These are phyloP conservation scores for Bos javanicus DNA, from an alignment of 2,113 vertebrate species.

Conservation along the genomic window DNA sequence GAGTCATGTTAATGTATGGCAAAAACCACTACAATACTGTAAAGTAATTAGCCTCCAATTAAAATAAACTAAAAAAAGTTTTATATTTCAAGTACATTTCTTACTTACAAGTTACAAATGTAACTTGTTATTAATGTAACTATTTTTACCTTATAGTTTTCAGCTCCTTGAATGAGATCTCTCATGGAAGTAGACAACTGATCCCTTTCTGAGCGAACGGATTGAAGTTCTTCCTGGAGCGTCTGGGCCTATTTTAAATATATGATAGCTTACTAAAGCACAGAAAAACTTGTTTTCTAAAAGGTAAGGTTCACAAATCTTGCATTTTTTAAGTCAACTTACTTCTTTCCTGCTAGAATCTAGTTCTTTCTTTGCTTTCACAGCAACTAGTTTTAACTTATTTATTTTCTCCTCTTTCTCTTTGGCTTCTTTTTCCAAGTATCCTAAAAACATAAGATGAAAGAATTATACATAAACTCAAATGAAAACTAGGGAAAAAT, in stretches of 20 bases:
- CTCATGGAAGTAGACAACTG: slow-evolving; percentile 89
- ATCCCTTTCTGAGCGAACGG: slow-evolving; percentile 86
- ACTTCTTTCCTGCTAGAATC: slow-evolving; percentile 94
- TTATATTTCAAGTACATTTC: neutral
- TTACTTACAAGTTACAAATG: neutral
- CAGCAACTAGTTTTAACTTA: slow-evolving; percentile 95
- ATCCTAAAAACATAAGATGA: slow-evolving; percentile 74
- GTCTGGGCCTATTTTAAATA: slow-evolving; percentile 78
- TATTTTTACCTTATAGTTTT: slow-evolving; percentile 92
- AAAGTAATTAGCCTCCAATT: neutral
- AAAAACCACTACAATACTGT: neutral
- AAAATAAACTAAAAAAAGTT: neutral
- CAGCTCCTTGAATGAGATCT: slow-evolving; percentile 93
- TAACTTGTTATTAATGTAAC: neutral
- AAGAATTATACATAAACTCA: slow-evolving; percentile 13
- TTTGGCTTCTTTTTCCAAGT: slow-evolving; percentile 82
- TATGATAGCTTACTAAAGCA: neutral
- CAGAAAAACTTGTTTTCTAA: neutral
- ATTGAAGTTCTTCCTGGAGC: slow-evolving; percentile 88
- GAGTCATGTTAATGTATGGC: neutral
- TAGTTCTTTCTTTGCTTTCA: slow-evolving; percentile 97
- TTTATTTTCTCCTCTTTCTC: slow-evolving; percentile 92
- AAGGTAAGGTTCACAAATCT: neutral
- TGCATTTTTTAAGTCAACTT: slow-evolving; percentile 24
- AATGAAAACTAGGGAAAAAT: slow-evolving; percentile 4